Evolutionary conservation across 2,113 vertebrate genomes (phyloP).

Genomic region (Phasianus colchicus): DNA sequence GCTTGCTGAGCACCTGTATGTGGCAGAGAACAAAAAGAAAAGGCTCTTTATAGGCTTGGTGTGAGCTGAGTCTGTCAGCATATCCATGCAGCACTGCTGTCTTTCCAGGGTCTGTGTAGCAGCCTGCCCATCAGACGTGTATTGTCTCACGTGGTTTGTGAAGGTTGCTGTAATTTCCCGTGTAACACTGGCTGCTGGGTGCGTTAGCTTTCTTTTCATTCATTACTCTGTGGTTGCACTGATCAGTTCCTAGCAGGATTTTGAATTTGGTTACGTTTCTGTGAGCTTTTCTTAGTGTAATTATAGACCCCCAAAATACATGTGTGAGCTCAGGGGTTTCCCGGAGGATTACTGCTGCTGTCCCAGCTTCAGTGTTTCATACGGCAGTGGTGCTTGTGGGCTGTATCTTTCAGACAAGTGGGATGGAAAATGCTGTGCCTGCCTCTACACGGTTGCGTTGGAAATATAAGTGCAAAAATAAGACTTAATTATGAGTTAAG

Average conservation of each 20-base stretch:
- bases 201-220: background rate
- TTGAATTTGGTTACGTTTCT: background rate
- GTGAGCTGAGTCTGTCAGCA: background rate
- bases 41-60: background rate
- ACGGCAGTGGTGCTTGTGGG: background rate
- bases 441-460: background rate
- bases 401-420: background rate
- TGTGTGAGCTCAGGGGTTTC: background rate
- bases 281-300: background rate
- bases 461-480: conserved; percentile 36
- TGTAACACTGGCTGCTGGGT: background rate
- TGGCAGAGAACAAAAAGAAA: background rate
- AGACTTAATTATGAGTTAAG: conserved; percentile 51
- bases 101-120: background rate
- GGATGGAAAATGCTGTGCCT: background rate
- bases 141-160: background rate
- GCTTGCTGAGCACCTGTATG: too few species aligned
- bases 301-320: background rate
- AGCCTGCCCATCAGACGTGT: background rate
- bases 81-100: background rate
- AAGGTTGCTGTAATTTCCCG: background rate
- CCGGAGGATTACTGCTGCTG: background rate
- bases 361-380: conserved; percentile 9
- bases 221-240: background rate
- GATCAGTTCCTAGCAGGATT: background rate